These are phyloP conservation scores for Salarias fasciatus DNA, from an alignment of 2,797 vertebrate genomes.

Conservation along the genomic window DNA sequence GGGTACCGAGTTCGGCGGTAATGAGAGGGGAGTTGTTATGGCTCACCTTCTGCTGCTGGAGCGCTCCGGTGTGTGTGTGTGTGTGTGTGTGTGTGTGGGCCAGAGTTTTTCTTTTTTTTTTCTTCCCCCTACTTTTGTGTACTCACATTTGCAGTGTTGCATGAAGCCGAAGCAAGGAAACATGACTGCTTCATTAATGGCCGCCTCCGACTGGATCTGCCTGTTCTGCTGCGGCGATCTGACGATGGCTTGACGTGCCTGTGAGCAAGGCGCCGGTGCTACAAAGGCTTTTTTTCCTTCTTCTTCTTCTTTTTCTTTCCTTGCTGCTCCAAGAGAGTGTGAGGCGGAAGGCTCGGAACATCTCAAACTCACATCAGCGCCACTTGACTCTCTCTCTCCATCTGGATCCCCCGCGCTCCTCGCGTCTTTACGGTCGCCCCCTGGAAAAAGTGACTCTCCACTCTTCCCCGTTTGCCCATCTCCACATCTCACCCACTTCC, in stretches of 20 bases:
- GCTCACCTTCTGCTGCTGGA: conserved; percentile 60
- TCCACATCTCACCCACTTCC: conserved; percentile 14
- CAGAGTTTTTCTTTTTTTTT: conserved; percentile 15
- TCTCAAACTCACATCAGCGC: conserved; percentile 2
- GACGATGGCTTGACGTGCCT: too few species aligned
- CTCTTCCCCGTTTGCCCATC: conserved; percentile 11
- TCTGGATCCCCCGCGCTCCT: conserved; percentile 19
- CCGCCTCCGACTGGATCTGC: conserved; percentile 7
- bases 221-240: conserved; percentile 12
- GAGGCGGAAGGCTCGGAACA: not conserved
- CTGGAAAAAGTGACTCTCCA: conserved; percentile 12
- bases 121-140: conserved; percentile 29
- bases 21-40: conserved; percentile 67
- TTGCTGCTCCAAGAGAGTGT: not conserved
- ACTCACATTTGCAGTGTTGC: conserved; percentile 49
- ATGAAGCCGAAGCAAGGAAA: conserved; percentile 46
- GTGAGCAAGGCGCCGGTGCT: too few species aligned
- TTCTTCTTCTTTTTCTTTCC: too few species aligned
- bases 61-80: too few species aligned
- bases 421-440: not conserved
- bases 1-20: conserved; percentile 46
- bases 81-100: conserved; percentile 2
- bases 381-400: conserved; percentile 22
- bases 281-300: too few species aligned
- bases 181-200: conserved; percentile 54